Conservation (phyloP, 2,888 invertebrate genomes). For the Philonicus albiceps region DNA sequence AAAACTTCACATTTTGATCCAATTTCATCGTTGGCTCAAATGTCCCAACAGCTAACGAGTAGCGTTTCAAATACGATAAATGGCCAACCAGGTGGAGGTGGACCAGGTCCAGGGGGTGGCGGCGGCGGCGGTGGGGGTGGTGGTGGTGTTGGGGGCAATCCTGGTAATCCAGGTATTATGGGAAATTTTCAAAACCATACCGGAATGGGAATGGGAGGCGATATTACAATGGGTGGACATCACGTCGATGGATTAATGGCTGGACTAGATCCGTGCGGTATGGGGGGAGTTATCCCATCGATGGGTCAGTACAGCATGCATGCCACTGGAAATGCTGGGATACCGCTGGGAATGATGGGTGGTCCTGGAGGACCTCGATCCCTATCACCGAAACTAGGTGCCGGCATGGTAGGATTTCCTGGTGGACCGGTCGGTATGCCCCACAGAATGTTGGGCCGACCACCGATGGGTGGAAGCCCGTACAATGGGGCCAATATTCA, state of each 20-base stretch:
- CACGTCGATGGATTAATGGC: conserved; percentile 55
- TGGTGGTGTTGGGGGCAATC: conserved; percentile 57
- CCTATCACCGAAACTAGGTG: conserved; percentile 74
- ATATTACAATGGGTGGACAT: conserved; percentile 52
- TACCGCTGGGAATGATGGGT: conserved; percentile 65
- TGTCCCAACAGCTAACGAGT: conserved; percentile 91
- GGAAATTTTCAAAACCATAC: conserved; percentile 46
- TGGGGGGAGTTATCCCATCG: conserved; percentile 65
- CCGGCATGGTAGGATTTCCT: conserved; percentile 64
- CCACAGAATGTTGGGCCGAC: conserved; percentile 71
- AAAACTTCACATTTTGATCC: conserved; percentile 86
- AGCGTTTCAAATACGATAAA: conserved; percentile 71
- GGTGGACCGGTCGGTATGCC: conserved; percentile 66
- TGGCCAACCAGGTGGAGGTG: conserved; percentile 64
- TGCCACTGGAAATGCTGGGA: conserved; percentile 53
- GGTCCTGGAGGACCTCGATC: conserved; percentile 60
- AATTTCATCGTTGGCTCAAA: conserved; percentile 91
- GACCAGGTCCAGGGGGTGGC: conserved; percentile 58
- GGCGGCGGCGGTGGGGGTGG: conserved; percentile 59
- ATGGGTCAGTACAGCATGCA: conserved; percentile 57
- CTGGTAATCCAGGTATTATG: conserved; percentile 43
- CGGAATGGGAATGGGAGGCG: conserved; percentile 42
- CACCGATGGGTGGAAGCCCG: conserved; percentile 69
- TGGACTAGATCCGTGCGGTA: conserved; percentile 55
- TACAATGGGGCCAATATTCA: conserved; percentile 78